Evolutionary conservation across 1,140 invertebrate genomes (phyloP).

Genomic region (Rhopalosiphum maidis): DNA sequence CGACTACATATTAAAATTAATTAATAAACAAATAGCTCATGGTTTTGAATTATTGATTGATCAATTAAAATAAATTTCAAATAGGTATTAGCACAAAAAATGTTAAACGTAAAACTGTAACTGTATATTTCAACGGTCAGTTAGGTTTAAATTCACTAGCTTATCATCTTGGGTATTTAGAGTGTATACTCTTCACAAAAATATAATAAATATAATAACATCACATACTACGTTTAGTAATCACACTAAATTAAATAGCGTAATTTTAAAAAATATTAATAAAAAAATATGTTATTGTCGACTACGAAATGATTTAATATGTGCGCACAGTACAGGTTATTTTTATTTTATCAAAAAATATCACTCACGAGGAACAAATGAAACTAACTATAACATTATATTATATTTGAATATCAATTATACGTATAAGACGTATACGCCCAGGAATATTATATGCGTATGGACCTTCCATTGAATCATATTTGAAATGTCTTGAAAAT

Average conservation of each 20-base stretch:
- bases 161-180: background rate
- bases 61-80: background rate
- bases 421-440: background rate
- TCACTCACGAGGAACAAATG: background rate
- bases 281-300: background rate
- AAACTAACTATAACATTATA: background rate
- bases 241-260: background rate
- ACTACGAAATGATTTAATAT: background rate
- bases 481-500: background rate
- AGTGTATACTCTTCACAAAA: background rate
- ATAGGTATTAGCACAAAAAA: background rate
- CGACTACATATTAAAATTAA: too few relatives aligned
- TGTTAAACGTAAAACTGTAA: background rate
- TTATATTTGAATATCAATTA: background rate
- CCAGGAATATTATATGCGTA: background rate
- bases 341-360: background rate
- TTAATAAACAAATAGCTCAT: background rate
- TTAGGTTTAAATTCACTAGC: background rate
- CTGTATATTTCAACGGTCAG: background rate
- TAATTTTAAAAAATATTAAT: background rate
- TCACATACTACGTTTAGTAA: background rate
- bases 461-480: background rate
- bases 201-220: background rate
- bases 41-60: background rate
- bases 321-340: background rate